Evolutionary conservation across 2,797 vertebrate species (phyloP), one percentile per base, ranked within the genome.

Genomic region (Vireo griseus): DNA sequence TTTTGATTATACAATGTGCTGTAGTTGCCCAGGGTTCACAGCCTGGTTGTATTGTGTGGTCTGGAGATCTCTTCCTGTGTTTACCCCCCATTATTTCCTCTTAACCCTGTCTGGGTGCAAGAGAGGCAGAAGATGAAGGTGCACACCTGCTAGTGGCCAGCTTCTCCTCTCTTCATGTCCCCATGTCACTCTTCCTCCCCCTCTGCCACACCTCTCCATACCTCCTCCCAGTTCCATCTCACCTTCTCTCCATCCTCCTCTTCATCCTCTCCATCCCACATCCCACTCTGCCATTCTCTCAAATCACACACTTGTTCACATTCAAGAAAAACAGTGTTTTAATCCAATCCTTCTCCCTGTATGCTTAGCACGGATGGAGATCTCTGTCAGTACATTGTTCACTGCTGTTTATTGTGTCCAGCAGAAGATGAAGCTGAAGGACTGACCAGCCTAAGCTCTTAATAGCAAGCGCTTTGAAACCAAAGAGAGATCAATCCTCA

Each of bases 331-430:
- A 6, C 6, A 11, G 15, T 11, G 10, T 21, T 88, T 80, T 50
- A 40, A 62, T 69, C 20, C 26, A 45, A 0, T 17, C 11, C 15
- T 59, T 25, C 67, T 88, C 47, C 54, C 35, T 26, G 26, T 59
- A 10, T 2, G 1, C 9, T 77, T 35, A 57, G 4, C 33, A 24
- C 0, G 1, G 17, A 12, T 21, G 9, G 18, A 54, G 25, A 55
- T 19, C 6, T 75, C 48, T 40, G 21, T n/a, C 47, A n/a, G 31
- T 26, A 39, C 14, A 17, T 78, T 76, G 24, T n/a, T 31, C 13
- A 6, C 26, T 80, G 19, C 29, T 58, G 39, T 52, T 40, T 26
- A 1, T 20, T 44, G 11, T 40, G 63, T 42, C 26, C 42, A 44
- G 51, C 12, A 92, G 40, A 77, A 81, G 55, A 31, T 29, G 33